Evolutionary conservation across 2,888 invertebrate species (phyloP), one percentile per base, ranked within the genome.

Genomic region (Nasonia oneida): DNA sequence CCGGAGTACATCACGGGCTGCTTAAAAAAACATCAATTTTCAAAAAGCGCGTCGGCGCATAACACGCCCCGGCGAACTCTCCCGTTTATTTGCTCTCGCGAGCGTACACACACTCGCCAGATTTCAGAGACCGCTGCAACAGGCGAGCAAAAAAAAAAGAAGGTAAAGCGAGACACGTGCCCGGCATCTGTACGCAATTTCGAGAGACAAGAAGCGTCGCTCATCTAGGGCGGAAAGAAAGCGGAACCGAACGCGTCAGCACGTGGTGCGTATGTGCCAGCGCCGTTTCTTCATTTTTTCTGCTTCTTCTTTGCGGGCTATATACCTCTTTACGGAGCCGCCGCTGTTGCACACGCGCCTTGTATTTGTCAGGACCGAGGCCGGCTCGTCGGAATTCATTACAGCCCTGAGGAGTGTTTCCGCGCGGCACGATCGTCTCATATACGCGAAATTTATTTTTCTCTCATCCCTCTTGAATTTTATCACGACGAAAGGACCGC

Each of bases 101-200:
- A 37, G 37, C 23, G 4, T 15, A 53, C 53, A 53, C n/a, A 57
- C n/a, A 33, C 39, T 47, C 70, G 39, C 50, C 67, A 76, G 82
- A 76, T 53, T 75, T 70, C 53, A 75, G 53, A 53, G 8, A 4
- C 71, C 67, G 33, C 37, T 37, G 37, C 37, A 37, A 37, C 37
- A 37, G 5, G 37, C 29, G 39, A 23, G 37, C n/a, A 12, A n/a
- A 71, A 12, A 61, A 23, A 70, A n/a, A 29, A 37, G 42, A 53
- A 53, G 18, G n/a, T 6, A 53, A 14, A 39, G 37, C 4, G 70
- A 64, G 76, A 81, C 85, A 85, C 85, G 85, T 85, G 85, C 79
- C 85, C 15, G 57, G 81, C 85, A 85, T 85, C 85, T 85, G 85
- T 29, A 29, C 77, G 47, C 77, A 57, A 64, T 53, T 39, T 37